phyloP scores from a whole-genome alignment of 2,888 invertebrate species.

The Pseudolycoriella hygida region DNA sequence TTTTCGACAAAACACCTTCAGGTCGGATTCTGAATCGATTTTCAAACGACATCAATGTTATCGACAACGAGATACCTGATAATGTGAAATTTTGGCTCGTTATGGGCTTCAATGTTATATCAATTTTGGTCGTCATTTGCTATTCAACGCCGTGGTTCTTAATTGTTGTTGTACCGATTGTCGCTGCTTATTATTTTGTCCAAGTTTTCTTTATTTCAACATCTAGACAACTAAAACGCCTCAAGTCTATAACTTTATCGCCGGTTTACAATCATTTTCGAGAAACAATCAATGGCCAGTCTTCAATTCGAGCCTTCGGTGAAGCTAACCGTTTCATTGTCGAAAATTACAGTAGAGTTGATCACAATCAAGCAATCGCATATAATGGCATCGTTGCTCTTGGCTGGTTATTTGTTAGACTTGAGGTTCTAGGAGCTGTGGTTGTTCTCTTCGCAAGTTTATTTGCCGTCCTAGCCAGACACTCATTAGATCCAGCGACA shows the following conservation, averaged over 20 bases:
- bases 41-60: slow-evolving; percentile 39
- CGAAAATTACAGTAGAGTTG: slow-evolving; percentile 34
- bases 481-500: slow-evolving; percentile 22
- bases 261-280: slow-evolving; percentile 37
- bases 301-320: slow-evolving; percentile 32
- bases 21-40: slow-evolving; percentile 57
- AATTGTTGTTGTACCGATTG: slow-evolving; percentile 20
- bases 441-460: slow-evolving; percentile 37
- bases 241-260: slow-evolving; percentile 34
- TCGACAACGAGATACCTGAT: slow-evolving; percentile 35
- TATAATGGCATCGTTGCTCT: slow-evolving; percentile 33
- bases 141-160: slow-evolving; percentile 20
- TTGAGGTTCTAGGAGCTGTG: slow-evolving; percentile 34
- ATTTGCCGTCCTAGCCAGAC: slow-evolving; percentile 32
- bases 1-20: slow-evolving; percentile 62
- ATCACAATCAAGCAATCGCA: slow-evolving; percentile 33
- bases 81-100: slow-evolving; percentile 24
- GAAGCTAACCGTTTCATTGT: slow-evolving; percentile 27
- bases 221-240: slow-evolving; percentile 34
- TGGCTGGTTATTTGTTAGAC: slow-evolving; percentile 28
- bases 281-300: slow-evolving; percentile 28
- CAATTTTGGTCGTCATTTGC: slow-evolving; percentile 12
- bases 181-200: slow-evolving; percentile 19
- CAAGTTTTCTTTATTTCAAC: slow-evolving; percentile 34
- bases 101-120: slow-evolving; percentile 21